Evolutionary conservation across 1,140 invertebrate genomes (phyloP).

Genomic region (Drosophila neocordata): DNA sequence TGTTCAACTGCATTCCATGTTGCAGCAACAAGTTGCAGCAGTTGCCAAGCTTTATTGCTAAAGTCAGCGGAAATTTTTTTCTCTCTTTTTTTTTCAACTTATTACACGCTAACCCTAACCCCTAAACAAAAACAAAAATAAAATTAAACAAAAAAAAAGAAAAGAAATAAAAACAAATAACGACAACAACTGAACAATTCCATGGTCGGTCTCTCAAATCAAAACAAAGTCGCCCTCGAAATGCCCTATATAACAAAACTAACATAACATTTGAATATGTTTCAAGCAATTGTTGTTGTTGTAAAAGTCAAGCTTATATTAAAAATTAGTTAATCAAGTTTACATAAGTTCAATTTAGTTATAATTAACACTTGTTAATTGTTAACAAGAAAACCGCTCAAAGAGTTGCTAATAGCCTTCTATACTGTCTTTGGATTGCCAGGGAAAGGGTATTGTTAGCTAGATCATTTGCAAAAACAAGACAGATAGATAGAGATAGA

Average conservation of each 20-base stretch:
- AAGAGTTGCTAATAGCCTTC: no score
- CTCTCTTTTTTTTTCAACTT: constrained; percentile 7
- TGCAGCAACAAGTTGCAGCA: constrained; percentile 68
- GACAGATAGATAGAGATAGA: neutral
- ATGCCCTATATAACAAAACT: neutral
- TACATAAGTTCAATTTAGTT: no score
- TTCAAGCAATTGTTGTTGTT: no score
- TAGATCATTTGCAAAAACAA: neutral
- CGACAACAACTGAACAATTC: neutral
- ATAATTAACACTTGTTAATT: no score
- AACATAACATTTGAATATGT: no score
- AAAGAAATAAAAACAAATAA: neutral
- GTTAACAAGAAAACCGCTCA: no score
- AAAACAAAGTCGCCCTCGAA: neutral
- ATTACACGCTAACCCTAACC: constrained; percentile 9
- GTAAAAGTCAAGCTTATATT: no score
- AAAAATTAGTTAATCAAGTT: no score
- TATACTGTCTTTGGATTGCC: neutral
- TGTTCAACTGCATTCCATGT: constrained; percentile 66
- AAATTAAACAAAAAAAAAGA: no score
- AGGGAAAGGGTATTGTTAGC: neutral
- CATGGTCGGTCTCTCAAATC: neutral
- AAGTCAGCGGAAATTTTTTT: constrained; percentile 25
- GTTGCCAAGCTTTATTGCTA: constrained; percentile 28
- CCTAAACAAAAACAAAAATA: neutral